phyloP scores from a whole-genome alignment of 2,113 vertebrate genomes.

The Bubo bubo region DNA sequence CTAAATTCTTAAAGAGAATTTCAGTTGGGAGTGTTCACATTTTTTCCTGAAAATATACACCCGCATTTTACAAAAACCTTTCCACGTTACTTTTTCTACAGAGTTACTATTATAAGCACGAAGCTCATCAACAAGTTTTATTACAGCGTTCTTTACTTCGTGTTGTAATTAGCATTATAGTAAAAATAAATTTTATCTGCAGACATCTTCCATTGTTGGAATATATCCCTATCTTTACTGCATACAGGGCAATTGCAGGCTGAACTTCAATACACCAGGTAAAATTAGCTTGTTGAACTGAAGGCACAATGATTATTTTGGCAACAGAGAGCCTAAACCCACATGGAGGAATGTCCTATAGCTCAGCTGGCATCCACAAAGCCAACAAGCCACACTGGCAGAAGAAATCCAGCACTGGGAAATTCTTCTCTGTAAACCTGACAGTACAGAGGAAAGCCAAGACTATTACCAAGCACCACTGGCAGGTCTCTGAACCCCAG shows the following conservation, averaged over 20 bases:
- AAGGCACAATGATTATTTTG: background rate
- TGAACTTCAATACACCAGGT: background rate
- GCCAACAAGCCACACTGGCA: background rate
- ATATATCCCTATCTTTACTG: background rate
- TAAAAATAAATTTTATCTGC: background rate
- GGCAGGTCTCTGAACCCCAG: background rate
- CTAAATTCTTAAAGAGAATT: conserved; percentile 8
- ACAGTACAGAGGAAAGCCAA: background rate
- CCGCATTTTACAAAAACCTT: background rate
- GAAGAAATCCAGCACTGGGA: background rate
- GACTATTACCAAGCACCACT: background rate
- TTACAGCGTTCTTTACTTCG: background rate
- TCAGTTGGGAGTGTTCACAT: background rate
- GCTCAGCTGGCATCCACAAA: background rate
- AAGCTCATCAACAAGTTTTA: background rate
- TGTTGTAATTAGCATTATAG: rapidly evolving
- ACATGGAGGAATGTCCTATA: background rate
- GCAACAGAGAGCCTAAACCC: background rate
- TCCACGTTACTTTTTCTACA: background rate
- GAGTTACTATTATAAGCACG: background rate
- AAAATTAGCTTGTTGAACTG: background rate
- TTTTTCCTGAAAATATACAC: background rate
- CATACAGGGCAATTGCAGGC: rapidly evolving
- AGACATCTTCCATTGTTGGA: background rate
- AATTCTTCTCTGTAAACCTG: background rate